Evolutionary conservation across 2,888 invertebrate species (phyloP), one percentile per base, ranked within the genome.

Genomic region (Ochlodes sylvanus): DNA sequence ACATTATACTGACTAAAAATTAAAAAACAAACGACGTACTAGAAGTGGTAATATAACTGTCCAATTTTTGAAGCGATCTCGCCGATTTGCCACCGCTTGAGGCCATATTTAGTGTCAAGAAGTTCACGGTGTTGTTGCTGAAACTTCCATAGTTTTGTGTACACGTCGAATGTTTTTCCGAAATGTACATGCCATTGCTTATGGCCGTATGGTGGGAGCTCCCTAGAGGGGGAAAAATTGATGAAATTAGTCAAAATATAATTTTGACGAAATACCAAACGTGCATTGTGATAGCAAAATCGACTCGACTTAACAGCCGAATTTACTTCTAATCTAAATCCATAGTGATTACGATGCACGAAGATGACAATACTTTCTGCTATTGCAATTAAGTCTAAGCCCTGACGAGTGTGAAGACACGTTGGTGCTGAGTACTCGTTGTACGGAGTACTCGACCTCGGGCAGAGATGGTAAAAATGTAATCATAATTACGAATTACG

Each of bases 21-120:
- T 14, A 7, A 47, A 47, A 7, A 32, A 14, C 6, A 7, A 54
- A 32, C n/a, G 14, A 95, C 97, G 96, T 93, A 98, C 98, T 99
- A 99, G 92, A 99, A 99, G 92, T 99, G 99, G 89, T 99, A 99
- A 92, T 99, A 99, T 38, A 99, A 96, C 92, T 99, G 99, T 75
- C 99, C 99, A 85, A 99, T 99, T 94, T 99, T 99, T 64, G 98
- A 99, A 60, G 99, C 99, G 75, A 99, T 98, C 93, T 99, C 99
- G 64, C 99, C 99, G 78, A 99, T 99, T 92, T 99, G 99, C 99
- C 99, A 99, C 77, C 99, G 94, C 85, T 99, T 99, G 79, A 99
- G 94, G 41, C 98, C 98, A 89, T 99, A 99, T 90, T 98, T 98
- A 72, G 95, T 95, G 88, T 99, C 98, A 77, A 99, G 94, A 72